Conservation (phyloP, 2,113 vertebrate genomes). For the Heterotilapia buettikoferi region DNA sequence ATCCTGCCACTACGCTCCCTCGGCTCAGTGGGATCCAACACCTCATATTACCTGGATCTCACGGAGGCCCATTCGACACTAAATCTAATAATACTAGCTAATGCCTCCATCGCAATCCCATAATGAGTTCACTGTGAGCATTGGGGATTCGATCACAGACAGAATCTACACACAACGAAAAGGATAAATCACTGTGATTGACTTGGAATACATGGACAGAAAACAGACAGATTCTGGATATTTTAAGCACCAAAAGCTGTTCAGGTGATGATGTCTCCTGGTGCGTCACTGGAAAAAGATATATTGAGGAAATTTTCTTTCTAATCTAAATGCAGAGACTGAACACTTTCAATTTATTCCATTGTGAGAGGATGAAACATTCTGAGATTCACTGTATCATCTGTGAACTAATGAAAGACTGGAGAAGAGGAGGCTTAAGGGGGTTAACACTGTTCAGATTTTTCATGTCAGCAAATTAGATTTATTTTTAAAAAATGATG, state of each 20-base stretch:
- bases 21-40: not conserved
- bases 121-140: constrained; percentile 34
- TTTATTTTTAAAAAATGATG: not conserved
- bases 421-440: not conserved
- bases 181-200: constrained; percentile 28
- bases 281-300: not conserved
- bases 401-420: not conserved
- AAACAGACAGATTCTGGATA: constrained; percentile 9
- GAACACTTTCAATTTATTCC: not conserved
- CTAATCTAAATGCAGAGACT: not conserved
- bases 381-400: not conserved
- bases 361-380: not conserved
- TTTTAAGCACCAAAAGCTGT: constrained; percentile 34
- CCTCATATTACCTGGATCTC: constrained; percentile 45
- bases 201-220: constrained; percentile 14
- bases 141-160: constrained; percentile 5
- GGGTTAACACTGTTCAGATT: not conserved
- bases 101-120: constrained; percentile 39
- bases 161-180: constrained; percentile 22
- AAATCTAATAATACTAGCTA: constrained; percentile 61
- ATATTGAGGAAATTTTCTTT: not conserved
- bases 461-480: not conserved
- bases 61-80: constrained; percentile 8
- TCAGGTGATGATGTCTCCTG: not conserved
- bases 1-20: not conserved